Percentiles rank a stretch among this genome's conserved stretches.
phyloP scores from a whole-genome alignment of 64 coral and sea anemone species.

The Actinia equina region DNA sequence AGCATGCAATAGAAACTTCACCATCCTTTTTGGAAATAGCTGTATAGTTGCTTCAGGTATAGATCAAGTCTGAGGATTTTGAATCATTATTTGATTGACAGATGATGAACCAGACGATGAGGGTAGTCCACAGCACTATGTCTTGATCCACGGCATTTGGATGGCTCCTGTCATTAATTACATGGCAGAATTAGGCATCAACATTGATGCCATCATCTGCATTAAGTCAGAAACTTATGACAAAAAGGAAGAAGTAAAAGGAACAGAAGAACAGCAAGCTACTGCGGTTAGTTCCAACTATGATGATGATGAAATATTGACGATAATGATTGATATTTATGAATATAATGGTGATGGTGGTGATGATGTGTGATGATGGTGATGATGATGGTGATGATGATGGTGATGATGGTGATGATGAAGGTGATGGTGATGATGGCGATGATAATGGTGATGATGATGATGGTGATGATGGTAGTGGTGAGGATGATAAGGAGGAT shows the following conservation, averaged over 20 bases:
- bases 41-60: too few species aligned
- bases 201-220: slow-evolving; percentile 77
- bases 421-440: not conserved
- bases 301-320: not conserved
- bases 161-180: slow-evolving; percentile 60
- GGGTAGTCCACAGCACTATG: slow-evolving; percentile 92
- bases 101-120: slow-evolving; percentile 97
- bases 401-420: not conserved
- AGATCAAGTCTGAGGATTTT: not conserved
- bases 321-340: not conserved
- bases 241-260: not conserved
- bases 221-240: slow-evolving; percentile 67
- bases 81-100: slow-evolving; percentile 18
- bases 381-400: not conserved
- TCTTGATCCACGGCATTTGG: slow-evolving; percentile 83
- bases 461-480: too few species aligned
- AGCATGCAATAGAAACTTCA: too few species aligned
- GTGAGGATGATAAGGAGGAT: too few species aligned
- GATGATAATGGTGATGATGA: not conserved
- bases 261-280: not conserved
- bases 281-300: not conserved
- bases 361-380: not conserved
- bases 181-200: slow-evolving; percentile 71
- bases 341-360: too few species aligned
- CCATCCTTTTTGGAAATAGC: too few species aligned